Percentiles rank a stretch among this genome's conserved stretches.
Evolutionary conservation across 2,797 vertebrate genomes (phyloP).

Genomic region (Acanthiza pusilla): DNA sequence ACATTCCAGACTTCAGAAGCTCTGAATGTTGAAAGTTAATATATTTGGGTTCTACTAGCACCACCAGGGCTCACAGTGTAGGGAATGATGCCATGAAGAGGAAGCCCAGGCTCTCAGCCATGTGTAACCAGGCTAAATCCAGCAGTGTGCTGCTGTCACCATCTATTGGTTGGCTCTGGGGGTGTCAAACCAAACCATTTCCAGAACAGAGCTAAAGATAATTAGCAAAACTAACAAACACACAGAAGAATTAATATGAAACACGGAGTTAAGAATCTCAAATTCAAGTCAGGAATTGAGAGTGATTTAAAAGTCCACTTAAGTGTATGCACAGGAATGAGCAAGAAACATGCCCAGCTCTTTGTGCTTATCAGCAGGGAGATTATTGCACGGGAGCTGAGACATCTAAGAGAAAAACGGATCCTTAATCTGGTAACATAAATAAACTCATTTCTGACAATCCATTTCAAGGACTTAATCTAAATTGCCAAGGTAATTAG

Average conservation of each 20-base stretch:
- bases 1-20: background rate
- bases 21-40: background rate
- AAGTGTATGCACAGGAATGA: background rate
- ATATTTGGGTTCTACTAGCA: background rate
- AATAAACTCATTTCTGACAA: slow-evolving; percentile 39
- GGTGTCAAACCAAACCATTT: background rate
- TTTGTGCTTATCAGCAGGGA: background rate
- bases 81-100: background rate
- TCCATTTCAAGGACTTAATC: slow-evolving; percentile 13
- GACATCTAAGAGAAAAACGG: background rate
- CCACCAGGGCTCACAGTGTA: background rate
- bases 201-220: background rate
- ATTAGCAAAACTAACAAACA: slow-evolving; percentile 25
- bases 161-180: slow-evolving; percentile 22
- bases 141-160: slow-evolving; percentile 16
- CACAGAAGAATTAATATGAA: slow-evolving; percentile 12
- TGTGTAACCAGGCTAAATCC: background rate
- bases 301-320: background rate
- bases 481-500: slow-evolving; percentile 23
- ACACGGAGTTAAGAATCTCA: background rate
- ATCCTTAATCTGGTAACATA: background rate
- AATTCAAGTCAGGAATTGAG: background rate
- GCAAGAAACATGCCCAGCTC: background rate
- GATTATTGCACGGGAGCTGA: background rate
- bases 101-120: background rate